Conservation (phyloP, 1,140 invertebrate species). For the Lordiphosa clarofinis region DNA sequence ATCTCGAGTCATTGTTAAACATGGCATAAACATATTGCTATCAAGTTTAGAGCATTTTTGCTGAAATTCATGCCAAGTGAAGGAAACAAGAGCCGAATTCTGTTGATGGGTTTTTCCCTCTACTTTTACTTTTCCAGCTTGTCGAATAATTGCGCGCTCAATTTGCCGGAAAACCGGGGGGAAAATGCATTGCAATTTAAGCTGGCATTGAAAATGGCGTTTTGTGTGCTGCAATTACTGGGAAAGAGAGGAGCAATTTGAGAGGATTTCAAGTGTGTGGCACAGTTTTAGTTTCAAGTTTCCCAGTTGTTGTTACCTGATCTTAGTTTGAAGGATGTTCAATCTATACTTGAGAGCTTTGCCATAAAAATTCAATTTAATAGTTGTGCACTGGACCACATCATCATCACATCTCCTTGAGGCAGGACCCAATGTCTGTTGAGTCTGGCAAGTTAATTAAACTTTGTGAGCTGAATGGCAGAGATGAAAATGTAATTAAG, state of each 20-base stretch:
- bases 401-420: constrained; percentile 7
- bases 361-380: constrained; percentile 60
- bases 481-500: constrained; percentile 73
- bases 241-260: constrained; percentile 19
- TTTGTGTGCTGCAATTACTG: constrained; percentile 43
- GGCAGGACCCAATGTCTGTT: constrained; percentile 1
- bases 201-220: constrained; percentile 14
- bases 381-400: constrained; percentile 11
- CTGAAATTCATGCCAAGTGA: too few species aligned
- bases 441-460: constrained; percentile 62
- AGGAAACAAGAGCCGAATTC: background rate
- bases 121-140: constrained; percentile 18
- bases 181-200: constrained; percentile 18
- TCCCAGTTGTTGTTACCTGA: too few species aligned
- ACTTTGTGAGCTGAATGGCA: constrained; percentile 52
- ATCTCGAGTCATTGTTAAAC: constrained; percentile 23
- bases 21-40: constrained; percentile 34
- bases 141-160: constrained; percentile 32
- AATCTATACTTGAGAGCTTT: background rate
- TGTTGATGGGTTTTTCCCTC: too few species aligned
- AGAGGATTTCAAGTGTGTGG: too few species aligned
- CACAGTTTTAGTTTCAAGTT: too few species aligned
- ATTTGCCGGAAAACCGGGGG: constrained; percentile 25
- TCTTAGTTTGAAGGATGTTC: too few species aligned
- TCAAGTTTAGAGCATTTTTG: constrained; percentile 32